Evolutionary conservation across 2,797 vertebrate species (phyloP), one percentile per base, ranked within the genome.

Genomic region (Crenichthys baileyi): DNA sequence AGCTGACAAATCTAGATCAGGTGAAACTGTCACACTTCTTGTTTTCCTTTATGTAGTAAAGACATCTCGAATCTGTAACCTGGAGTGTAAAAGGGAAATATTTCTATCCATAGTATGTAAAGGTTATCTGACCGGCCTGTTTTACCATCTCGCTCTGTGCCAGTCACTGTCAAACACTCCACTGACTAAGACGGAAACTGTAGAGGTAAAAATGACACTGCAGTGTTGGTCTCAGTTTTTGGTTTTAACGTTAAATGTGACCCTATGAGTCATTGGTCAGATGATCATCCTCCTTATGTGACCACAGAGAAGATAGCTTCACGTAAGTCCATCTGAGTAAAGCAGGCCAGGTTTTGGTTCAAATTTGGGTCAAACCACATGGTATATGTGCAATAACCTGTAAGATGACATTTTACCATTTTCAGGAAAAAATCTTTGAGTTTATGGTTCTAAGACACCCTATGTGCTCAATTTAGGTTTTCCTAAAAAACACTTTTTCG

Each of bases 261-360:
- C 72, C 39, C 2, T 3, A 0, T 61, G 56, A 73, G 83, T 44
- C 6, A 56, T 41, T 2, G 44, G 55, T 90, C 88, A 90, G 61
- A 71, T 83, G 89, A 86, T 29, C 72, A 79, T 75, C 56, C 29
- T 80, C 2, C 71, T 82, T 79, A 78, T 83, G 74, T 7, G 51
- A 56, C 85, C 88, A 83, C 81, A 79, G 1, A 76, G 20, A 58
- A 77, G 82, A 72, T 29, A 24, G 61, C 36, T 1, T 5, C 39
- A n/a, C 67, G 4, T 56, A 68, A 24, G 36, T 41, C 63, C 20
- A 12, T 20, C 20, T 67, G 65, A 46, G 44, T 48, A 44, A 48
- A 26, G 24, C 13, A 70, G 24, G 6, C 15, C 44, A 77, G 53
- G 18, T 44, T 77, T 56, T 16, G 51, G 22, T 22, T 63, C 29